Evolutionary conservation across 2,113 vertebrate genomes (phyloP).

Genomic region (Tupaia tana): DNA sequence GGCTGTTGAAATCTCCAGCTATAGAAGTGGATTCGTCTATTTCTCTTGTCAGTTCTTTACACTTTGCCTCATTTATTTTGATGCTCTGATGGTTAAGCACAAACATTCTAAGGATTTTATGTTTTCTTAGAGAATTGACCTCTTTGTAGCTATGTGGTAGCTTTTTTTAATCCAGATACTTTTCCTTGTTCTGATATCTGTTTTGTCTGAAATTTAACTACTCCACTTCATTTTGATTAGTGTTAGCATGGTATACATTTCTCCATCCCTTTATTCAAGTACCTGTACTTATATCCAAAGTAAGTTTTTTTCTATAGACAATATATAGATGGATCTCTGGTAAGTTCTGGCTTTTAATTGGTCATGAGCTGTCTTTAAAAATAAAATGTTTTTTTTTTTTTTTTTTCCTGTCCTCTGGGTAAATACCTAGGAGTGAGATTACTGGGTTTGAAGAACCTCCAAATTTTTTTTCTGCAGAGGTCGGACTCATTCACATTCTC

Average conservation of each 20-base stretch:
- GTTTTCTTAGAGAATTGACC: not conserved
- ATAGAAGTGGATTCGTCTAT: not conserved
- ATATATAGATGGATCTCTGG: not conserved
- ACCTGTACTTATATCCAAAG: not conserved
- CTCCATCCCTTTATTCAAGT: not conserved
- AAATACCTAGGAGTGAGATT: too few species aligned
- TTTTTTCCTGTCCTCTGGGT: too few species aligned
- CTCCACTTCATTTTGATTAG: conserved; percentile 10
- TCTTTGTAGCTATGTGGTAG: not conserved
- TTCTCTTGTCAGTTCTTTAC: not conserved
- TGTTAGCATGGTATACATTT: not conserved
- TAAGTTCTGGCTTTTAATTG: not conserved
- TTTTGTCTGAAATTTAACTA: not conserved
- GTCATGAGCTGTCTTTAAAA: not conserved
- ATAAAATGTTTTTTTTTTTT: not conserved
- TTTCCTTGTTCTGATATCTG: not conserved
- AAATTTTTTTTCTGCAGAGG: too few species aligned
- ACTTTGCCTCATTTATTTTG: not conserved
- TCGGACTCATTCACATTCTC: too few species aligned
- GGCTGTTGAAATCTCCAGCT: not conserved
- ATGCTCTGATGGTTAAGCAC: not conserved
- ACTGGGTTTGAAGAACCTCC: too few species aligned
- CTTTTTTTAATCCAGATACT: not conserved
- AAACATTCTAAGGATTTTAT: not conserved
- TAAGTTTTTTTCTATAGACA: not conserved